These are phyloP conservation scores for Hemithea aestivaria DNA, from an alignment of 2,888 invertebrate genomes.

Conservation along the genomic window DNA sequence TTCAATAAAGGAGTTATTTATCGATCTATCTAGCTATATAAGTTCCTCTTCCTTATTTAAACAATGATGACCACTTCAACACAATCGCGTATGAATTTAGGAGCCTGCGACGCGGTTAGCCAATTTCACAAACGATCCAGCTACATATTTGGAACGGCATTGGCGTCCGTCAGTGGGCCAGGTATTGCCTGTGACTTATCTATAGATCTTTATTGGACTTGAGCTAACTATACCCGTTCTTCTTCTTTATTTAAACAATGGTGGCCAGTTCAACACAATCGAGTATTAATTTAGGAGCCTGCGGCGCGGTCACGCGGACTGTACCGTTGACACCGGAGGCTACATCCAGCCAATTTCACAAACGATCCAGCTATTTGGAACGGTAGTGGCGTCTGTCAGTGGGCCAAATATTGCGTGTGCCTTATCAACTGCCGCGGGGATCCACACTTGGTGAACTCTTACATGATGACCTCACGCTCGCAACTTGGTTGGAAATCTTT, in stretches of 20 bases:
- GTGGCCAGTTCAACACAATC: conserved; percentile 54
- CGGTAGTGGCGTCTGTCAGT: conserved; percentile 51
- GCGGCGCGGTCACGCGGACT: conserved; percentile 61
- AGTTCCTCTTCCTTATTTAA: no score
- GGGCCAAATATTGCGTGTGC: conserved; percentile 27
- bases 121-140: conserved; percentile 55
- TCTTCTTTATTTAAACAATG: no score
- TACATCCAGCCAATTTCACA: conserved; percentile 54
- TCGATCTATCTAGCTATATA: no score
- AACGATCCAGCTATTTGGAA: conserved; percentile 52
- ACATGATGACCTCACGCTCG: no score
- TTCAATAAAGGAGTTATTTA: no score
- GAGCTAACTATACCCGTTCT: no score
- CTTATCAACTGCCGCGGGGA: no score
- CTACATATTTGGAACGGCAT: conserved; percentile 54
- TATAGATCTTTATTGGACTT: no score
- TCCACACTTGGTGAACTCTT: no score
- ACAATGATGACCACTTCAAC: conserved; percentile 49
- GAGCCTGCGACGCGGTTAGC: conserved; percentile 59
- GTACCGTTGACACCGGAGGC: conserved; percentile 61
- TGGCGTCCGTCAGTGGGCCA: conserved; percentile 46
- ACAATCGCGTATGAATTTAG: conserved; percentile 66
- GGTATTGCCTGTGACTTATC: conserved; percentile 10
- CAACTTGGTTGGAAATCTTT: no score
- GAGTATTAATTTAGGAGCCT: conserved; percentile 64